These are phyloP conservation scores for Schizopygopsis malacanthus DNA, from an alignment of 2,797 vertebrate species.

Conservation along the genomic window DNA sequence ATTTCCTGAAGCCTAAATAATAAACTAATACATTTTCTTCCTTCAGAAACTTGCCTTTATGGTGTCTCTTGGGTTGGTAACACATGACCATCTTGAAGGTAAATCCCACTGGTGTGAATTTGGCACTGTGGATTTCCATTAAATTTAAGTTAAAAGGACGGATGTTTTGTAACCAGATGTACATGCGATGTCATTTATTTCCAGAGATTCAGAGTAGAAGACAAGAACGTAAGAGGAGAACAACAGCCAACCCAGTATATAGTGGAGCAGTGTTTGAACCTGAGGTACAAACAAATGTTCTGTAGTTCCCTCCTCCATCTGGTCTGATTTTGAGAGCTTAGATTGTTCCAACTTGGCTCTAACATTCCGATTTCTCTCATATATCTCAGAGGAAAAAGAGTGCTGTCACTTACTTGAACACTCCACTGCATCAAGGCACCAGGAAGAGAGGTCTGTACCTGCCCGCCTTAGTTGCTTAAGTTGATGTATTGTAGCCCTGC, in stretches of 20 bases:
- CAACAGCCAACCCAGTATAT: constrained; percentile 98
- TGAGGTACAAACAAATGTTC: constrained; percentile 75
- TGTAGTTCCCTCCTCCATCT: neutral
- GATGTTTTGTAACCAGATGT: constrained; percentile 1
- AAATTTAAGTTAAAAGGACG: neutral
- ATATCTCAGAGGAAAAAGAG: constrained; percentile 94
- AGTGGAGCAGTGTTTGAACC: constrained; percentile 98
- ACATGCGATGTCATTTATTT: constrained; percentile 54
- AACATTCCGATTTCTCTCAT: constrained; percentile 18
- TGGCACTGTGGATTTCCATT: neutral
- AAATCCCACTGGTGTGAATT: constrained; percentile 39
- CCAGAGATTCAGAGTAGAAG: constrained; percentile 98
- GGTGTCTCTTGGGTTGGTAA: constrained; percentile 96
- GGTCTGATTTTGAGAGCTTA: neutral
- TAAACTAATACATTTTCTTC: constrained; percentile 49
- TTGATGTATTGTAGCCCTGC: constrained; percentile 40
- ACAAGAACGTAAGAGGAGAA: constrained; percentile 97
- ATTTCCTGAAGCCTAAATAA: neutral
- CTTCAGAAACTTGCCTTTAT: constrained; percentile 98
- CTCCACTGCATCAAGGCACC: constrained; percentile 95
- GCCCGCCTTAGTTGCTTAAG: constrained; percentile 20
- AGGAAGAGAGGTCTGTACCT: constrained; percentile 93
- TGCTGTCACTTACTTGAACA: constrained; percentile 98
- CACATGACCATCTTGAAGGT: constrained; percentile 98
- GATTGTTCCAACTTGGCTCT: neutral